phyloP scores from a whole-genome alignment of 2,888 invertebrate species.

The Idaea straminata region DNA sequence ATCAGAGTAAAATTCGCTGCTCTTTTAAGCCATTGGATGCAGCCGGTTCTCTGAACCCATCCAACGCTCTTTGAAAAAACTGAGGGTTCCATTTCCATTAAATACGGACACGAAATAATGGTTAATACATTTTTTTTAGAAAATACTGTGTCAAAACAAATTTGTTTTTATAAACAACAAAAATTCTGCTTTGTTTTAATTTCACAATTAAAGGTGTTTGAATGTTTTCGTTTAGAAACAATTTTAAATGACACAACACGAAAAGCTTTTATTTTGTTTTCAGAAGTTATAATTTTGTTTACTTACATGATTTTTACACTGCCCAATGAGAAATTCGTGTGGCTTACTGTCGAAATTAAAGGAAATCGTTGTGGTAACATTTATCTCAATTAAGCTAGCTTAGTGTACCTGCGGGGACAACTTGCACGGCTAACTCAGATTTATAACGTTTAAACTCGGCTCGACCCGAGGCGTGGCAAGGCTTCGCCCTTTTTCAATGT shows the following conservation, averaged over 20 bases:
- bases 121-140: neutral
- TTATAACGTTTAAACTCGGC: constrained; percentile 45
- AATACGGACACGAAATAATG: neutral
- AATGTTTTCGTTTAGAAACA: no score
- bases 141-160: neutral
- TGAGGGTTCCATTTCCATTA: neutral
- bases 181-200: no score
- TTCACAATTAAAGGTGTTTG: no score
- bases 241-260: no score
- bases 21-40: neutral
- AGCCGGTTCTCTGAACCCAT: neutral
- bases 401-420: constrained; percentile 50
- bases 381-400: constrained; percentile 62
- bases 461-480: neutral
- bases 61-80: neutral
- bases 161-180: no score
- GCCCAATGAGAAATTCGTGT: neutral
- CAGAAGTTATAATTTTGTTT: no score
- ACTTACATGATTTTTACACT: no score
- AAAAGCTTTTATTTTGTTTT: no score
- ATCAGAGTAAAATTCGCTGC: neutral
- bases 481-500: neutral
- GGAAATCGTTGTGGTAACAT: constrained; percentile 37
- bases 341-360: constrained; percentile 23
- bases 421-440: constrained; percentile 66